Percentiles rank a stretch among this genome's conserved stretches.
phyloP scores from a whole-genome alignment of 2,888 invertebrate genomes.

The Lasioglossum oenotherae region DNA sequence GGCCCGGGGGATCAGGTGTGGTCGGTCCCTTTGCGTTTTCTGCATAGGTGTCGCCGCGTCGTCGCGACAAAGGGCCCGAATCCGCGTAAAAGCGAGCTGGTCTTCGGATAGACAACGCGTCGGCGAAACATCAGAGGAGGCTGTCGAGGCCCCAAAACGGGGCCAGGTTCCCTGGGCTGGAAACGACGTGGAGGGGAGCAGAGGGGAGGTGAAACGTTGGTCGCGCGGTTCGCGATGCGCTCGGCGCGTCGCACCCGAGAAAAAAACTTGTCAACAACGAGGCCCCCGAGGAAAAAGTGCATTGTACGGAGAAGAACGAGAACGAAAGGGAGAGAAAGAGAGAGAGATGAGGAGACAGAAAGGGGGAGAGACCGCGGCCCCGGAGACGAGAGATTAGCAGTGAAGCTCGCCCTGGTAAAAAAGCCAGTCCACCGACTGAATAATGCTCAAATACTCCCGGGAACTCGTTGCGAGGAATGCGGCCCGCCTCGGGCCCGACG shows the following conservation, averaged over 20 bases:
- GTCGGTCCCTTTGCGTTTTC: constrained; percentile 70
- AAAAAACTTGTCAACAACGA: constrained; percentile 76
- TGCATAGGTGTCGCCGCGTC: constrained; percentile 72
- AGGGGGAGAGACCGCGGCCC: constrained; percentile 35
- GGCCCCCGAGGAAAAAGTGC: constrained; percentile 72
- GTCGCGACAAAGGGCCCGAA: constrained; percentile 80
- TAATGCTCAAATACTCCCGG: constrained; percentile 62
- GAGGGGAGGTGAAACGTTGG: constrained; percentile 53
- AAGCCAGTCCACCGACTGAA: constrained; percentile 70
- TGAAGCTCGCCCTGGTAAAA: constrained; percentile 62
- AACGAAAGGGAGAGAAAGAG: background rate
- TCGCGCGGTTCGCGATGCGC: constrained; percentile 65
- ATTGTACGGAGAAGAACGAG: constrained; percentile 63
- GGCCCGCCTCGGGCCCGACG: constrained; percentile 61
- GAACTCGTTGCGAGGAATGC: constrained; percentile 71
- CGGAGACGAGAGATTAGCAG: constrained; percentile 75
- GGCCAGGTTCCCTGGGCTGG: constrained; percentile 44
- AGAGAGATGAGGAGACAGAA: background rate
- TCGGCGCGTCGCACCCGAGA: constrained; percentile 59
- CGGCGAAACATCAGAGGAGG: constrained; percentile 79
- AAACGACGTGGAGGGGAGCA: background rate
- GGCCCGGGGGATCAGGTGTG: constrained; percentile 73
- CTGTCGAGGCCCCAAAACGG: constrained; percentile 45
- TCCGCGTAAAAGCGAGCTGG: constrained; percentile 81
- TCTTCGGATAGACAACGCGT: constrained; percentile 76